These are phyloP conservation scores for Lytechinus pictus DNA, from an alignment of 35 echinoderm and acorn worm genomes.

Conservation along the genomic window DNA sequence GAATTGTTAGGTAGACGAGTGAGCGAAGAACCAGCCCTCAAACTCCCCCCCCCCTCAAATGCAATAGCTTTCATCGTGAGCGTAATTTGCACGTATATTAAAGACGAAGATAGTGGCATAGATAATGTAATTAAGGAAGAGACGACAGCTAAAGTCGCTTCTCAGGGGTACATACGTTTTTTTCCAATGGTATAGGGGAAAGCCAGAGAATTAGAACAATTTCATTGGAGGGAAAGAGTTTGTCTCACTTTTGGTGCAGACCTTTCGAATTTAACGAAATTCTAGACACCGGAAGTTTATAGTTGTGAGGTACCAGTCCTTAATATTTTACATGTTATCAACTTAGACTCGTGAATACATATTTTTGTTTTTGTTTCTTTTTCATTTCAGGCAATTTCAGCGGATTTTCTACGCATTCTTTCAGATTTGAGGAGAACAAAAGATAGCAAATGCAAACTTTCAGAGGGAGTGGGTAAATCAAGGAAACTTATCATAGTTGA, in stretches of 20 bases:
- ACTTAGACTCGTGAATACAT: neutral
- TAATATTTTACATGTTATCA: neutral
- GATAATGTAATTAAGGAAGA: neutral
- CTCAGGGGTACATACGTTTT: neutral
- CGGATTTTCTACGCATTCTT: neutral
- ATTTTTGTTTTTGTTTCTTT: neutral
- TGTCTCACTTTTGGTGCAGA: neutral
- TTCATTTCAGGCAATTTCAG: neutral
- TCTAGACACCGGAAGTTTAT: neutral
- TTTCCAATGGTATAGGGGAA: neutral
- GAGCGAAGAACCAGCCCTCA: no score
- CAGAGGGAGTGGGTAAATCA: neutral
- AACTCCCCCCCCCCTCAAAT: no score
- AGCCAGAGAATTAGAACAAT: neutral
- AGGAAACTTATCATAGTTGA: neutral
- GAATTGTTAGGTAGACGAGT: no score
- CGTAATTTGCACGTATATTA: conserved; percentile 12
- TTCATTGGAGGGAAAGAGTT: neutral
- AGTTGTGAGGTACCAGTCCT: neutral
- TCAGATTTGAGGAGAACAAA: neutral
- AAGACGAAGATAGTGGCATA: neutral
- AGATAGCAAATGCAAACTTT: neutral
- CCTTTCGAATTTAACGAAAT: neutral
- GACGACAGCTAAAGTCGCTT: neutral
- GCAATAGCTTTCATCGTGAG: neutral